These are phyloP conservation scores for Ammospiza nelsoni DNA, from an alignment of 2,113 vertebrate genomes.

Conservation along the genomic window DNA sequence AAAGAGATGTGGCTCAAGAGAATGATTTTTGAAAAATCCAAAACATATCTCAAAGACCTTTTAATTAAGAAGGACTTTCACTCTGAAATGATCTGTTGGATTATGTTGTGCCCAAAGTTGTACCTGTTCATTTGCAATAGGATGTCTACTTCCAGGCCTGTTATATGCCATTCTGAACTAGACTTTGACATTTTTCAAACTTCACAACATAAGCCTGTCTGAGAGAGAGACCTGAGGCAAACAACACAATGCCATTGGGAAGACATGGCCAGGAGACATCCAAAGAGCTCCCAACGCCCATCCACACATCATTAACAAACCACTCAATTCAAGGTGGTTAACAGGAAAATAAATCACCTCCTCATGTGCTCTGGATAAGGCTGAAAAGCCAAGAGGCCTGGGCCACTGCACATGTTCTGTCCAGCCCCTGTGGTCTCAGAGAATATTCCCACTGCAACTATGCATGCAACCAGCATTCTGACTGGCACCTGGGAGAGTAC, in stretches of 20 bases:
- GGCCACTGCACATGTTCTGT: not conserved
- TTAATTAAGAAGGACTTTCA: not conserved
- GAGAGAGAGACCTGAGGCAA: not conserved
- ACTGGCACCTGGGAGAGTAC: not conserved
- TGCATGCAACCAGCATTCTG: not conserved
- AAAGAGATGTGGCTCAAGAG: not conserved
- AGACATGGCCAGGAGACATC: not conserved
- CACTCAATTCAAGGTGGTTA: not conserved
- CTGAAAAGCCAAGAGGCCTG: not conserved
- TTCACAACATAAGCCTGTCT: fast-evolving
- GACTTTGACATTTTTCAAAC: not conserved
- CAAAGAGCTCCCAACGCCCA: not conserved
- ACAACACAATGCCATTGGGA: not conserved
- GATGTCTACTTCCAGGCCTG: not conserved
- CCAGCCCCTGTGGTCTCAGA: not conserved
- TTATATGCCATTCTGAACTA: not conserved
- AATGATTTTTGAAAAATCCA: not conserved
- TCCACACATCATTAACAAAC: not conserved
- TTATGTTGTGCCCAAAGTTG: not conserved
- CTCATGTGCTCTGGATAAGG: not conserved
- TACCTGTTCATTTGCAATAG: not conserved
- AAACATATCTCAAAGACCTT: not conserved
- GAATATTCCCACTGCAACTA: not conserved
- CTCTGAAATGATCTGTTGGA: not conserved
- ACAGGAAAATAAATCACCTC: not conserved